Evolutionary conservation across 2,113 vertebrate species (phyloP).

Genomic region (Grallaria varia): DNA sequence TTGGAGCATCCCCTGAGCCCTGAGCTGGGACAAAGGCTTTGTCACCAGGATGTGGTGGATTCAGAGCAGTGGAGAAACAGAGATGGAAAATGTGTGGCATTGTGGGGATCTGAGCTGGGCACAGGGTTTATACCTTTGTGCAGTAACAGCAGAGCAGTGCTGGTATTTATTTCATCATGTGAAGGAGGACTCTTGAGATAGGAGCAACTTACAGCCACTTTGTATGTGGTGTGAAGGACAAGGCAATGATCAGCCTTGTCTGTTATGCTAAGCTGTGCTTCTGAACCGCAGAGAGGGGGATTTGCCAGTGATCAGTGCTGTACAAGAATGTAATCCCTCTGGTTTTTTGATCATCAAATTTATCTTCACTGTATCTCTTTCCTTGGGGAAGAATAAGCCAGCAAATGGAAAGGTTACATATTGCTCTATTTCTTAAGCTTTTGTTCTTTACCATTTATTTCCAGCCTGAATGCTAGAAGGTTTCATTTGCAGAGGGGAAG

Average conservation of each 20-base stretch:
- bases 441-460: neutral
- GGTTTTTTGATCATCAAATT: slow-evolving; percentile 49
- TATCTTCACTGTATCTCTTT: slow-evolving; percentile 26
- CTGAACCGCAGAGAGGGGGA: slow-evolving; percentile 37
- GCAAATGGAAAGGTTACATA: slow-evolving; percentile 46
- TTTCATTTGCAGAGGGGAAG: neutral
- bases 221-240: neutral
- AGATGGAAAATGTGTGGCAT: accelerated
- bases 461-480: neutral
- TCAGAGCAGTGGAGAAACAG: neutral
- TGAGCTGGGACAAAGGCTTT: neutral
- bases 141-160: neutral
- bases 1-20: neutral
- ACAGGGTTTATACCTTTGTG: neutral
- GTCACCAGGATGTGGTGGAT: neutral
- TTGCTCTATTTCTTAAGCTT: slow-evolving; percentile 19
- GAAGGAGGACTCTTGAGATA: slow-evolving; percentile 14
- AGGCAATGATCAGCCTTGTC: slow-evolving; percentile 51
- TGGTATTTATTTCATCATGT: neutral
- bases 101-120: neutral
- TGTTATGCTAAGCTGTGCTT: slow-evolving; percentile 36
- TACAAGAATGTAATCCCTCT: slow-evolving; percentile 33
- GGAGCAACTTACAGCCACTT: neutral
- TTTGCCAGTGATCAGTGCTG: slow-evolving; percentile 36
- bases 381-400: slow-evolving; percentile 33